phyloP scores from a whole-genome alignment of 2,113 vertebrate species.

The Leucopsar rothschildi region DNA sequence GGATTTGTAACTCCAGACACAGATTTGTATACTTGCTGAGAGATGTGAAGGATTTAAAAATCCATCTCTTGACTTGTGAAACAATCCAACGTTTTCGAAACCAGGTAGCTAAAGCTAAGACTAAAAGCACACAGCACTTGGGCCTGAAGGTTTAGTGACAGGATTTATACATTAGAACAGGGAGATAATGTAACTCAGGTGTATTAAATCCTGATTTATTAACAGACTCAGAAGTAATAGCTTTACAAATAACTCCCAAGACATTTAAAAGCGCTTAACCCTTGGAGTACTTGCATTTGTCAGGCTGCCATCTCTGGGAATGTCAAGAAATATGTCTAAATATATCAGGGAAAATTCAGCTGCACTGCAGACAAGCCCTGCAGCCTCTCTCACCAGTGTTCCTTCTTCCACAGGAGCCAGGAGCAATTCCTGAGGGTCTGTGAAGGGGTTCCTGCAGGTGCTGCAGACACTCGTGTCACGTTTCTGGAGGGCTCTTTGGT shows the following conservation, averaged over 20 bases:
- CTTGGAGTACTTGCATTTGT: not conserved
- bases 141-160: constrained; percentile 60
- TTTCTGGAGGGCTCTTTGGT: not conserved
- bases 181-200: constrained; percentile 66
- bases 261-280: constrained; percentile 47
- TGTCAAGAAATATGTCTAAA: not conserved
- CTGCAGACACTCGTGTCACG: not conserved
- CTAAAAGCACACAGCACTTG: constrained; percentile 58
- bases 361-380: not conserved
- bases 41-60: constrained; percentile 67
- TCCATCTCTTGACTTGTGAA: constrained; percentile 54
- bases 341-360: not conserved
- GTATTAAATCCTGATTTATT: constrained; percentile 70
- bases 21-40: constrained; percentile 47
- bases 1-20: constrained; percentile 65
- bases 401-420: not conserved
- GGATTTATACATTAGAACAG: constrained; percentile 58
- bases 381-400: not conserved
- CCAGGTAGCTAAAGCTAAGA: constrained; percentile 59
- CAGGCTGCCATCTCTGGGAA: not conserved
- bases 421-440: rapidly evolving
- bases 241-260: constrained; percentile 65
- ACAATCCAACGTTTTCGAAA: constrained; percentile 49
- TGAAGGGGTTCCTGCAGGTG: not conserved
- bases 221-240: constrained; percentile 61